phyloP scores from a whole-genome alignment of 2,888 invertebrate genomes.

The Coremacera marginata region DNA sequence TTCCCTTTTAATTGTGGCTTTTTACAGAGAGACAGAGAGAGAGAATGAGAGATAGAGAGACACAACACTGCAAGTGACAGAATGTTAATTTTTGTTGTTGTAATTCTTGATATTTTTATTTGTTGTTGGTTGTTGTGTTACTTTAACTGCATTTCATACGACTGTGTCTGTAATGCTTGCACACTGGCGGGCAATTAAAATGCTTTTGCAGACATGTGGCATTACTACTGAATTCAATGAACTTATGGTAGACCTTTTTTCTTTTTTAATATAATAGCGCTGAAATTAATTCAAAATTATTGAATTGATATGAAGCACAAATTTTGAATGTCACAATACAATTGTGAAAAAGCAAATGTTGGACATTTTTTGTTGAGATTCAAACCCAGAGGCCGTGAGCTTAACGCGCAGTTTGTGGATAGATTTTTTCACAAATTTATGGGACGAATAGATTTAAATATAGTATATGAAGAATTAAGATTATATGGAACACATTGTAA shows the following conservation, averaged over 20 bases:
- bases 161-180: not conserved
- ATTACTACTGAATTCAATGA: slow-evolving; percentile 3
- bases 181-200: slow-evolving; percentile 8
- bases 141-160: not conserved
- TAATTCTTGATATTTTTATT: not conserved
- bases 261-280: slow-evolving; percentile 10
- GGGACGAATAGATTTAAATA: too few relatives aligned
- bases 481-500: too few relatives aligned
- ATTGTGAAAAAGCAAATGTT: not conserved
- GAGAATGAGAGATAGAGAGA: too few relatives aligned
- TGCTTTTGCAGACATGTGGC: slow-evolving; percentile 4
- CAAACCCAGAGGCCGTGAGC: not conserved
- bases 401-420: too few relatives aligned
- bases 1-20: slow-evolving; percentile 20
- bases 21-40: not conserved
- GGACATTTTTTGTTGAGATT: not conserved
- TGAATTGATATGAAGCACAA: slow-evolving; percentile 15
- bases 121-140: not conserved
- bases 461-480: too few relatives aligned
- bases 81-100: not conserved
- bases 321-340: not conserved
- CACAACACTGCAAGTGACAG: slow-evolving; percentile 26
- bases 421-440: too few relatives aligned
- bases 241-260: not conserved
- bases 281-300: slow-evolving; percentile 16